Percentiles rank a stretch among this genome's conserved stretches.
These are phyloP conservation scores for Cacoxenus indagator DNA, from an alignment of 2,888 invertebrate genomes.

Conservation along the genomic window DNA sequence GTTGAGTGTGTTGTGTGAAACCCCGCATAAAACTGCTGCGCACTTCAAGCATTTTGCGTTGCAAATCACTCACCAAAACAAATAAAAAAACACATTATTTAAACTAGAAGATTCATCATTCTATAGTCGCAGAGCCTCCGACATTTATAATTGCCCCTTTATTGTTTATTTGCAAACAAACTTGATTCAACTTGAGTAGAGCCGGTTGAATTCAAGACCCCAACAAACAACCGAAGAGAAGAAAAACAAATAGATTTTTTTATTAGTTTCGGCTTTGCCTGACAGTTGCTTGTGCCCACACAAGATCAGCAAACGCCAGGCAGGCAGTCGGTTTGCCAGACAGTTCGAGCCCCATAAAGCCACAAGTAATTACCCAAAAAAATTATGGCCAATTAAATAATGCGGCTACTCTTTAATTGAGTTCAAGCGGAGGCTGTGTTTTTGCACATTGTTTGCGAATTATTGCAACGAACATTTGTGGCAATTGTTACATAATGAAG, in stretches of 20 bases:
- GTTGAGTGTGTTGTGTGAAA: too few relatives aligned
- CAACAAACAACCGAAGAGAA: slow-evolving; percentile 33
- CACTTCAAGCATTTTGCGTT: neutral
- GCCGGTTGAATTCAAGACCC: neutral
- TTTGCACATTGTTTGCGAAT: neutral
- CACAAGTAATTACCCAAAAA: slow-evolving; percentile 27
- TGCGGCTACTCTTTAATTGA: slow-evolving; percentile 53
- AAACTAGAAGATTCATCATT: slow-evolving; percentile 36
- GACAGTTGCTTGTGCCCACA: slow-evolving; percentile 40
- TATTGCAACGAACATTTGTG: neutral
- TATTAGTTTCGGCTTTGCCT: neutral
- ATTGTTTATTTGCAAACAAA: slow-evolving; percentile 53
- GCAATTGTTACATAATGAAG: slow-evolving; percentile 6
- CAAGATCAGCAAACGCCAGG: slow-evolving; percentile 24
- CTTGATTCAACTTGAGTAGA: slow-evolving; percentile 38
- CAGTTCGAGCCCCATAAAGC: slow-evolving; percentile 31
- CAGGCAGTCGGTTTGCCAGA: too few relatives aligned
- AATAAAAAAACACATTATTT: slow-evolving; percentile 27
- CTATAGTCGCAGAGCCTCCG: neutral
- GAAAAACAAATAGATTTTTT: slow-evolving; percentile 12
- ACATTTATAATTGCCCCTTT: slow-evolving; percentile 43
- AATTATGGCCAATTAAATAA: slow-evolving; percentile 56
- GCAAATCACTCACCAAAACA: neutral
- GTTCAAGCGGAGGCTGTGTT: slow-evolving; percentile 38
- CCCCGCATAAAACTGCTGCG: neutral